Evolutionary conservation across 2,888 invertebrate species (phyloP).

Genomic region (Deroplatys truncata): DNA sequence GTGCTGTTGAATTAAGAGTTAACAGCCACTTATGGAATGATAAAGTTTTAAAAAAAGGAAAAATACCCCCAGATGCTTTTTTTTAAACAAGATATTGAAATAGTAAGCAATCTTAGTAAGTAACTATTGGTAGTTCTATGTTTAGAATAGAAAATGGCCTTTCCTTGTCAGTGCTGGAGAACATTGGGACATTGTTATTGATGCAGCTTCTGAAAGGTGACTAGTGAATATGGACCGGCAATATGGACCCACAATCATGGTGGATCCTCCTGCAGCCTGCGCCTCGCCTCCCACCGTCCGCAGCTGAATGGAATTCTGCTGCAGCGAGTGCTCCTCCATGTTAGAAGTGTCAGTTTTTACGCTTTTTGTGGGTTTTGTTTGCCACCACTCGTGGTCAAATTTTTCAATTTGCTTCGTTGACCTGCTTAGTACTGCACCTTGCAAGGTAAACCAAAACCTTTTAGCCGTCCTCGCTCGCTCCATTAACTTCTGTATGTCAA

Average conservation of each 20-base stretch:
- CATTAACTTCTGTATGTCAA: conserved; percentile 18
- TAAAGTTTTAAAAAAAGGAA: background rate
- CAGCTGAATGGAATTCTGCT: background rate
- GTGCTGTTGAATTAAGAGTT: background rate
- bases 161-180: conserved; percentile 14
- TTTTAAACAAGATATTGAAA: conserved; percentile 3
- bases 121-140: conserved; percentile 9
- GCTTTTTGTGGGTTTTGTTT: conserved; percentile 2
- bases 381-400: background rate
- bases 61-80: background rate
- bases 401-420: conserved; percentile 14
- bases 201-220: background rate
- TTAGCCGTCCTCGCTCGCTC: conserved; percentile 21
- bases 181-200: background rate
- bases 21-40: background rate
- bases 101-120: conserved; percentile 9
- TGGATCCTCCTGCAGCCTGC: conserved; percentile 8
- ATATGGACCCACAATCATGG: background rate
- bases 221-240: background rate
- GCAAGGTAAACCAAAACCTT: background rate
- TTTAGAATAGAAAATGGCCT: conserved; percentile 14
- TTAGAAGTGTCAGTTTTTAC: background rate
- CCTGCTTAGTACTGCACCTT: conserved; percentile 10
- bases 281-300: conserved; percentile 13
- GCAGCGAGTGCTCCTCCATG: conserved; percentile 6